Percentiles rank a stretch among this genome's conserved stretches.
phyloP scores from a whole-genome alignment of 2,113 vertebrate genomes.

The Megatriorchis doriae region DNA sequence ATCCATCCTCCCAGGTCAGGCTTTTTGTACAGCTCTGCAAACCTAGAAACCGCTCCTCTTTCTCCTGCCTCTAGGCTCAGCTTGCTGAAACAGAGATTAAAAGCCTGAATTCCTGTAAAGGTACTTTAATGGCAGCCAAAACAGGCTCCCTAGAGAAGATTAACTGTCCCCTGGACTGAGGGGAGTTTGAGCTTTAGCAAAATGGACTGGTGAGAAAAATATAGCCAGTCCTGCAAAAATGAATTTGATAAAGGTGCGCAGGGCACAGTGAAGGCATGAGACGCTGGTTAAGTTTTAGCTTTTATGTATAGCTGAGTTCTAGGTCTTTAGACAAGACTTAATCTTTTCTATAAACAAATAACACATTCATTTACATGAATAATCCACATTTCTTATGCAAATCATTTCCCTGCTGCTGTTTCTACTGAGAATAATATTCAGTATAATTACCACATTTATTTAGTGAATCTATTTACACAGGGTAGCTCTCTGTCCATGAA shows the following conservation, averaged over 20 bases:
- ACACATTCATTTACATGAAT: conserved; percentile 63
- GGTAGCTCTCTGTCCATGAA: conserved; percentile 33
- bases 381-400: conserved; percentile 68
- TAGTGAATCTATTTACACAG: conserved; percentile 56
- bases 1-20: background rate
- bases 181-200: background rate
- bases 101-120: background rate
- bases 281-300: background rate
- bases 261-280: background rate
- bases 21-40: background rate
- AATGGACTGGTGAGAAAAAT: background rate
- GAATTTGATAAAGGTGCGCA: background rate
- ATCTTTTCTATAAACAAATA: conserved; percentile 66
- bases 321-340: conserved; percentile 60
- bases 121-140: background rate
- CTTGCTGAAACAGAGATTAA: conserved; percentile 17
- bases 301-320: conserved; percentile 1
- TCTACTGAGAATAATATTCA: conserved; percentile 62
- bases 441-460: conserved; percentile 65
- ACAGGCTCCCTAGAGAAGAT: background rate
- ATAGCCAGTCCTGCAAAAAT: background rate
- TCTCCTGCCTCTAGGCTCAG: background rate
- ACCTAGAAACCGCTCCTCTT: background rate
- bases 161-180: background rate
- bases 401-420: conserved; percentile 56